phyloP scores from a whole-genome alignment of 92 coral and sea anemone genomes.

The Plumapathes pennacea region DNA sequence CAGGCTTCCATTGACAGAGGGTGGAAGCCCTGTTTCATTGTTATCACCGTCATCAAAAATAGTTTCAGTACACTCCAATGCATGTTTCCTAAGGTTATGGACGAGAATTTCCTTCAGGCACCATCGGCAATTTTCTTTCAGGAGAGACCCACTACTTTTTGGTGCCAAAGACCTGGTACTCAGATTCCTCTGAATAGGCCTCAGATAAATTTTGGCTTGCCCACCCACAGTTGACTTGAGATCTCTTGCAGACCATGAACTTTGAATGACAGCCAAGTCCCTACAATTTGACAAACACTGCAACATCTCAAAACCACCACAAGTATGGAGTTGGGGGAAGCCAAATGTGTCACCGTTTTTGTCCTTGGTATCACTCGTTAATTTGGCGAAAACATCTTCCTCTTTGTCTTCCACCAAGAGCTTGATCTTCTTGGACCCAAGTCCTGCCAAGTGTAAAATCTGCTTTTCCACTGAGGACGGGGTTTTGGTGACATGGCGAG shows the following conservation, averaged over 20 bases:
- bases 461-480: too few species aligned
- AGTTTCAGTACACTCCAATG: constrained; percentile 25
- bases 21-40: constrained; percentile 18
- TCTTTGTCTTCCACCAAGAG: too few species aligned
- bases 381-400: constrained; percentile 9
- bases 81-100: constrained; percentile 23
- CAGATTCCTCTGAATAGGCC: constrained; percentile 43
- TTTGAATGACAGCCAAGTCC: constrained; percentile 17
- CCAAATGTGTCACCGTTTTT: constrained; percentile 4
- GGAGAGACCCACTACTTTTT: constrained; percentile 20
- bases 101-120: constrained; percentile 31
- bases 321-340: constrained; percentile 37
- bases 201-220: constrained; percentile 43
- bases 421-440: too few species aligned
- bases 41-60: constrained; percentile 18
- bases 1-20: constrained; percentile 21
- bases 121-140: too few species aligned
- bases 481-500: too few species aligned
- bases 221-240: constrained; percentile 33
- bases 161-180: constrained; percentile 35
- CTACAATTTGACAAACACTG: constrained; percentile 52
- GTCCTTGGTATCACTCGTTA: constrained; percentile 16
- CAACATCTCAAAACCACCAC: constrained; percentile 63
- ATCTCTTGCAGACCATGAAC: constrained; percentile 42
- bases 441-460: too few species aligned